Conservation (phyloP, 2,113 vertebrate genomes). For the Neomonachus schauinslandi region DNA sequence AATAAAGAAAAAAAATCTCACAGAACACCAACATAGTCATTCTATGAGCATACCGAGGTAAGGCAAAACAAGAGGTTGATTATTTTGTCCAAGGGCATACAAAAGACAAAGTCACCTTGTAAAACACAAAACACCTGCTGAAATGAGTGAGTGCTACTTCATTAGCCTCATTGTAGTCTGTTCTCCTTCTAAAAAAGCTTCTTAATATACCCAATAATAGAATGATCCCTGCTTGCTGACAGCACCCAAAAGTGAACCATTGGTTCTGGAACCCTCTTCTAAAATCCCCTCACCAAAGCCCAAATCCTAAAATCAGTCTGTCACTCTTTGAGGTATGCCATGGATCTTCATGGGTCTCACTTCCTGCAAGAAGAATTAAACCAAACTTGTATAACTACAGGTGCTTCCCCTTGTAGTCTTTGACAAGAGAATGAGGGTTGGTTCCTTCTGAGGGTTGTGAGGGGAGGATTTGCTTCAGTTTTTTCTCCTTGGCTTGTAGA, state of each 20-base stretch:
- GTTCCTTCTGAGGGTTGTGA: neutral
- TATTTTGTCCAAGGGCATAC: neutral
- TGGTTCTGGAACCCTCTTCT: neutral
- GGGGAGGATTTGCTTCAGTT: neutral
- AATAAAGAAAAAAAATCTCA: neutral
- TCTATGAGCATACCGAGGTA: neutral
- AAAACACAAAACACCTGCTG: neutral
- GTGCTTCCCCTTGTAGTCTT: neutral
- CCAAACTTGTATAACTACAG: neutral
- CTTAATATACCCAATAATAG: neutral
- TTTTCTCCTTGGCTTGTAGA: neutral
- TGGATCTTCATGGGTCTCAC: neutral
- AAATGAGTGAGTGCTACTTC: neutral
- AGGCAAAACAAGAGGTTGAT: neutral
- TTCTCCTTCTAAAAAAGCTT: neutral
- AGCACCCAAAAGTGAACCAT: neutral
- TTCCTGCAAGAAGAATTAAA: neutral
- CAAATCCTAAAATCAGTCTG: fast-evolving
- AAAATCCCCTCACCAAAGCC: neutral
- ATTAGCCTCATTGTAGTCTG: neutral
- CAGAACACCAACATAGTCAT: neutral
- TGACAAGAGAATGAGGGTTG: neutral
- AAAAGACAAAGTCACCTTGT: neutral
- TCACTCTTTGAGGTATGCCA: neutral
- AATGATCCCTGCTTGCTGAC: neutral